Percentiles rank a stretch among this genome's conserved stretches.
Evolutionary conservation across 1,140 invertebrate genomes (phyloP).

Genomic region (Euura lappo): DNA sequence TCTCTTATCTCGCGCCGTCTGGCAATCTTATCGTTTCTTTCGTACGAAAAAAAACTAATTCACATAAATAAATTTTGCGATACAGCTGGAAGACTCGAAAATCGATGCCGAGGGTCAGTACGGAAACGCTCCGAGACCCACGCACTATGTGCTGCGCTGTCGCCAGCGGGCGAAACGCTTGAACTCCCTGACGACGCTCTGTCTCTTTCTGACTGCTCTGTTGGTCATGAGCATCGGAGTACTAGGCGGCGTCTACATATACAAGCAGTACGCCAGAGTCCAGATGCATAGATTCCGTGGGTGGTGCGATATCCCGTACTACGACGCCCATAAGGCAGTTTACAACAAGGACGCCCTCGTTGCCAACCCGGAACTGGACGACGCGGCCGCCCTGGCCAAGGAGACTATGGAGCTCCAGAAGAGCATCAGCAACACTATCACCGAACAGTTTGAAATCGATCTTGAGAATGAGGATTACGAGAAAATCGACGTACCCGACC

Average conservation of each 20-base stretch:
- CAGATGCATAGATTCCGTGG: constrained; percentile 67
- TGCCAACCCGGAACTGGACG: constrained; percentile 40
- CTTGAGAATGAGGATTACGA: constrained; percentile 72
- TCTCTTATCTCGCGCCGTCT: too few relatives aligned
- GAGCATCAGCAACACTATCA: constrained; percentile 62
- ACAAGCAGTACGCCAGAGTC: constrained; percentile 73
- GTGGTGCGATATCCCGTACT: constrained; percentile 72
- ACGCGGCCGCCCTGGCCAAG: constrained; percentile 38
- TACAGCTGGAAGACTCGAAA: constrained; percentile 40
- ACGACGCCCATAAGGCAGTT: constrained; percentile 47
- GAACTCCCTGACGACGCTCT: constrained; percentile 69
- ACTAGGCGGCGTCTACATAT: constrained; percentile 77
- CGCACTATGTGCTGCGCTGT: neutral
- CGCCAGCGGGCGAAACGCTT: constrained; percentile 56
- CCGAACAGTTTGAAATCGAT: constrained; percentile 80
- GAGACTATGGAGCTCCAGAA: constrained; percentile 38
- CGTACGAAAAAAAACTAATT: too few relatives aligned
- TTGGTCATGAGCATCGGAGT: constrained; percentile 78
- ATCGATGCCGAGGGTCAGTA: constrained; percentile 51
- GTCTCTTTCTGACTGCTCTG: constrained; percentile 75
- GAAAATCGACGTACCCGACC: constrained; percentile 81
- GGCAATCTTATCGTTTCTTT: too few relatives aligned
- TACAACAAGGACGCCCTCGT: constrained; percentile 46
- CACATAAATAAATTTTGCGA: too few relatives aligned
- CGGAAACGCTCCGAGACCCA: constrained; percentile 12